Percentiles rank a stretch among this genome's conserved stretches.
These are phyloP conservation scores for Eudyptes chrysolophus DNA, from an alignment of 2,113 vertebrate species.

Conservation along the genomic window DNA sequence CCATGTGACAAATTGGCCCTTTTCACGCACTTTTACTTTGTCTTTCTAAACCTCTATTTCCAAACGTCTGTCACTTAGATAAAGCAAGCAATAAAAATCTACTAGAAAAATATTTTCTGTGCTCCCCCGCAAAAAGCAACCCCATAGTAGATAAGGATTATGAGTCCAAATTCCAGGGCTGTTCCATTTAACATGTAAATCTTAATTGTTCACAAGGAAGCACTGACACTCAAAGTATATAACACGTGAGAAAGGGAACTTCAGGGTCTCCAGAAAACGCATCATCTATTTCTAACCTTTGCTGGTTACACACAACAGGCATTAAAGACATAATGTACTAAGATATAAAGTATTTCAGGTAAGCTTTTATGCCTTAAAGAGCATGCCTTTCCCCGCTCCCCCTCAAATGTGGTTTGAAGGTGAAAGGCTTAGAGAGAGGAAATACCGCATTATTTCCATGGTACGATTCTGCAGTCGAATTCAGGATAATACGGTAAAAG, in stretches of 20 bases:
- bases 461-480: neutral
- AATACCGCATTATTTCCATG: neutral
- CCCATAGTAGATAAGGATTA: neutral
- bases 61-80: neutral
- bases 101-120: neutral
- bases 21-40: neutral
- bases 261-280: neutral
- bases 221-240: neutral
- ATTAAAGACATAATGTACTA: accelerated
- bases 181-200: neutral
- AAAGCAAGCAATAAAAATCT: neutral
- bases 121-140: neutral
- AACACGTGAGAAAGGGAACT: neutral
- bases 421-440: neutral
- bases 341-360: neutral
- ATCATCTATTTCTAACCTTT: neutral
- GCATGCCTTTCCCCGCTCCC: neutral
- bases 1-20: neutral
- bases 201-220: neutral
- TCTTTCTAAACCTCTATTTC: neutral
- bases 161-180: neutral
- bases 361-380: neutral
- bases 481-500: neutral
- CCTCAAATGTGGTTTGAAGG: neutral
- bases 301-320: neutral